These are phyloP conservation scores for Drosophila pachea DNA, from an alignment of 1,140 invertebrate species.

Conservation along the genomic window DNA sequence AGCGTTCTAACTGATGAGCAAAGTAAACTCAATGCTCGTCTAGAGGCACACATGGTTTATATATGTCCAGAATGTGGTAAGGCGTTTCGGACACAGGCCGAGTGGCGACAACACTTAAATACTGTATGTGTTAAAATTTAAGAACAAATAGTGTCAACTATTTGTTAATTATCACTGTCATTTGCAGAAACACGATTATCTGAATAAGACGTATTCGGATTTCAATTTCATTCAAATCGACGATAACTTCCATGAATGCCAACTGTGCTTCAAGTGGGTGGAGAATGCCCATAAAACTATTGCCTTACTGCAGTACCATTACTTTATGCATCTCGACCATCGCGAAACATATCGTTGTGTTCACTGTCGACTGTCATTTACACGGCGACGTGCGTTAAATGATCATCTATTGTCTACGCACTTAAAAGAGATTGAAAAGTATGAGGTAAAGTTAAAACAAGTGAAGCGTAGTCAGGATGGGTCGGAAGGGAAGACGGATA, in stretches of 20 bases:
- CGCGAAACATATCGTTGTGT: constrained; percentile 65
- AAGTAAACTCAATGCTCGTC: constrained; percentile 57
- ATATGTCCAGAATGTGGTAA: constrained; percentile 73
- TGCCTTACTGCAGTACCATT: constrained; percentile 70
- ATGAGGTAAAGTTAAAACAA: constrained; percentile 56
- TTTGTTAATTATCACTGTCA: background rate
- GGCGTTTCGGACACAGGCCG: constrained; percentile 63
- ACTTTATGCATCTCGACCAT: constrained; percentile 69
- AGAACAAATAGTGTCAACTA: background rate
- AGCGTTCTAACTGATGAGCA: constrained; percentile 54
- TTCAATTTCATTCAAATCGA: constrained; percentile 73
- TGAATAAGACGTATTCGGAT: constrained; percentile 59
- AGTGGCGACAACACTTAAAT: constrained; percentile 72
- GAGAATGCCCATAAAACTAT: constrained; percentile 71
- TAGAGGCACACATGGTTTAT: constrained; percentile 72
- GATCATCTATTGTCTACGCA: constrained; percentile 60
- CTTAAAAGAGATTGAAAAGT: constrained; percentile 61
- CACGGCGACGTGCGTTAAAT: constrained; percentile 61
- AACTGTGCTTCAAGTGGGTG: constrained; percentile 69
- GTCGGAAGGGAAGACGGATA: constrained; percentile 1
- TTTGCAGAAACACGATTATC: constrained; percentile 64
- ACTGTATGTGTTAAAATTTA: constrained; percentile 18
- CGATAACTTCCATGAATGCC: constrained; percentile 69
- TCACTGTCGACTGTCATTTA: constrained; percentile 61
- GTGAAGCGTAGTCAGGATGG: constrained; percentile 36